Percentiles rank a stretch among this genome's conserved stretches.
Conservation (phyloP, 2,113 vertebrate genomes). For the Aegotheles bennettii region DNA sequence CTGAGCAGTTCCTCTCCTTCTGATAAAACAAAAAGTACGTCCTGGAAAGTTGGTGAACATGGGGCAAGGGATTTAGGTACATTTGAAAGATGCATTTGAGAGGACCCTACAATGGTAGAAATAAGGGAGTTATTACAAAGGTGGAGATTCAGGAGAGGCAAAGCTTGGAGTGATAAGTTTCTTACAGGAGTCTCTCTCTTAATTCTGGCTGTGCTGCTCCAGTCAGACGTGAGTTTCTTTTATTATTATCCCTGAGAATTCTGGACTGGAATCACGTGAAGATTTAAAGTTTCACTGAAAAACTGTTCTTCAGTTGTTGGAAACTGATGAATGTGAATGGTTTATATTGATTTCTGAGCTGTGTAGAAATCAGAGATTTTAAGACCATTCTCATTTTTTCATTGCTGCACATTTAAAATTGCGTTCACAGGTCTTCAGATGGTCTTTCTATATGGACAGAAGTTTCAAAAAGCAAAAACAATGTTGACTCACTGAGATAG, state of each 20-base stretch:
- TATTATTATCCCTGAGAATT: not conserved
- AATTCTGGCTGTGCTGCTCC: not conserved
- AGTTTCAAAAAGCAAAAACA: not conserved
- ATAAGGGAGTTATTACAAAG: not conserved
- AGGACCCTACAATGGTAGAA: not conserved
- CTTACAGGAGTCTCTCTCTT: not conserved
- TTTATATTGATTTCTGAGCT: not conserved
- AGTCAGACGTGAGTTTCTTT: not conserved
- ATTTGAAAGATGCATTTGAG: not conserved
- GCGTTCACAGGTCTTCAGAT: not conserved
- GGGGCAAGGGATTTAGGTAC: not conserved
- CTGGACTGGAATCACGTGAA: not conserved
- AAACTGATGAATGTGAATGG: not conserved
- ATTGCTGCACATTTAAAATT: not conserved
- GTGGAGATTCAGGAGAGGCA: not conserved
- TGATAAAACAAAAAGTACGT: slow-evolving; percentile 74
- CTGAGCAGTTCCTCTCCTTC: slow-evolving; percentile 67
- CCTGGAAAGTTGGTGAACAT: fast-evolving
- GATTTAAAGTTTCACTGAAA: not conserved
- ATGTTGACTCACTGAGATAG: not conserved
- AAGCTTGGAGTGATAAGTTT: not conserved
- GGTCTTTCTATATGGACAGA: not conserved
- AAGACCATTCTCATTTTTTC: not conserved
- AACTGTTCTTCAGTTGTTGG: not conserved
- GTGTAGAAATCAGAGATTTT: not conserved